phyloP scores from a whole-genome alignment of 2,113 vertebrate genomes.

The Lampris megalopsis region DNA sequence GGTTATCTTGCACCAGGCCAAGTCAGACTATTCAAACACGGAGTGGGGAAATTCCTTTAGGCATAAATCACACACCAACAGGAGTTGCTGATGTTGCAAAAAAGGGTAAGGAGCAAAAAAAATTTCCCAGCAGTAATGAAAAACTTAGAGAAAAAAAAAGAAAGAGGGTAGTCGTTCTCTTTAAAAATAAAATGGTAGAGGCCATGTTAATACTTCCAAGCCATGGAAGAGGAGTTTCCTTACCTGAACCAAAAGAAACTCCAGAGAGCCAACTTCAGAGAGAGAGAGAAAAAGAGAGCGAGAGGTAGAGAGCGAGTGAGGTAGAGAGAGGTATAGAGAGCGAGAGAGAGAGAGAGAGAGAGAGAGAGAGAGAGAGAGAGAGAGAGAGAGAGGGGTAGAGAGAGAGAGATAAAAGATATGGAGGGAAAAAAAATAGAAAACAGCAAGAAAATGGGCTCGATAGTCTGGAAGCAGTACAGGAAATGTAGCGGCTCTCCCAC shows the following conservation, averaged over 20 bases:
- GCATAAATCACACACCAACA: slow-evolving; percentile 33
- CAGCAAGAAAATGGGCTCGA: slow-evolving; percentile 7
- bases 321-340: too few relatives aligned
- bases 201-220: slow-evolving; percentile 5
- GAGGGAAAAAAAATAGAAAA: slow-evolving; percentile 25
- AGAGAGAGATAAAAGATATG: not conserved
- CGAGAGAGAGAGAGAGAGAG: not conserved
- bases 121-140: not conserved
- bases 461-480: slow-evolving; percentile 12
- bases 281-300: not conserved
- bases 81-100: not conserved
- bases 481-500: slow-evolving; percentile 67
- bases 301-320: too few relatives aligned
- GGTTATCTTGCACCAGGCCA: slow-evolving; percentile 29
- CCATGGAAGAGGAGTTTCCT: slow-evolving; percentile 9
- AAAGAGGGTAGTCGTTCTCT: not conserved
- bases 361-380: not conserved
- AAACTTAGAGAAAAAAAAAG: not conserved
- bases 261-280: slow-evolving; percentile 29
- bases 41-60: slow-evolving; percentile 22
- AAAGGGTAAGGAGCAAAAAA: not conserved
- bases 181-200: not conserved
- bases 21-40: slow-evolving; percentile 30
- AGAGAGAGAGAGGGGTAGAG: not conserved
- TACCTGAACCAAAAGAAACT: slow-evolving; percentile 26